Evolutionary conservation across 1,140 invertebrate species (phyloP).

Genomic region (Drosophila obscura): DNA sequence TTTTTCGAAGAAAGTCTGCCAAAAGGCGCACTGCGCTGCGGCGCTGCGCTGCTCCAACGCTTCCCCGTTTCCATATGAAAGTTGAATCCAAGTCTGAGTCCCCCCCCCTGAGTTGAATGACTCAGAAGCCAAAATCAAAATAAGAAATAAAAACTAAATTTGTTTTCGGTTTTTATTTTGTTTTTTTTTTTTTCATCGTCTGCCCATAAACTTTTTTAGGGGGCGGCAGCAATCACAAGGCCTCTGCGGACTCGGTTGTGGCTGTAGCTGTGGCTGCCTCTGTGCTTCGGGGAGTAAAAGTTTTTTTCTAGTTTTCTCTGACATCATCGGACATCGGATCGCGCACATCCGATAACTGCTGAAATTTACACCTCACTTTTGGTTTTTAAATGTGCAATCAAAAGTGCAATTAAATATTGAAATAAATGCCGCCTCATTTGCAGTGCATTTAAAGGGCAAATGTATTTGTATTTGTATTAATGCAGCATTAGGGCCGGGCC

Average conservation of each 20-base stretch:
- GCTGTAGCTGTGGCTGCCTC: too few relatives aligned
- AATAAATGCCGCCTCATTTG: neutral
- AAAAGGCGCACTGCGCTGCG: conserved; percentile 6
- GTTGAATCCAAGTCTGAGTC: conserved; percentile 18
- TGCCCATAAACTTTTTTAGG: conserved; percentile 43
- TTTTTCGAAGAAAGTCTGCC: conserved; percentile 65
- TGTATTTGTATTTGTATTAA: too few relatives aligned
- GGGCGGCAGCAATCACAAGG: conserved; percentile 21
- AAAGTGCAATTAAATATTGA: conserved; percentile 32
- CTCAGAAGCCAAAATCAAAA: conserved; percentile 71
- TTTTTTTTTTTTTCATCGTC: conserved; percentile 21
- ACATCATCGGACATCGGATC: conserved; percentile 39
- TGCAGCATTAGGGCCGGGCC: too few relatives aligned
- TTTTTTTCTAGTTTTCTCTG: conserved; percentile 29
- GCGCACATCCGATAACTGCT: neutral
- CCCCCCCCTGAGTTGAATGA: conserved; percentile 60
- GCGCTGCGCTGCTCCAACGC: neutral
- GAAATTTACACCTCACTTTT: conserved; percentile 18
- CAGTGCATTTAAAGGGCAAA: too few relatives aligned
- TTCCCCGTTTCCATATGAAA: conserved; percentile 47
- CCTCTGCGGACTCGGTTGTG: too few relatives aligned
- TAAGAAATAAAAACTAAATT: conserved; percentile 34
- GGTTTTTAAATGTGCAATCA: conserved; percentile 58
- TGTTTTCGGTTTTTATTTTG: conserved; percentile 27
- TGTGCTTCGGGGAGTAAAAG: conserved; percentile 19